Percentiles rank a stretch among this genome's conserved stretches.
Conservation (phyloP, 2,113 vertebrate species). For the Amia ocellicauda region DNA sequence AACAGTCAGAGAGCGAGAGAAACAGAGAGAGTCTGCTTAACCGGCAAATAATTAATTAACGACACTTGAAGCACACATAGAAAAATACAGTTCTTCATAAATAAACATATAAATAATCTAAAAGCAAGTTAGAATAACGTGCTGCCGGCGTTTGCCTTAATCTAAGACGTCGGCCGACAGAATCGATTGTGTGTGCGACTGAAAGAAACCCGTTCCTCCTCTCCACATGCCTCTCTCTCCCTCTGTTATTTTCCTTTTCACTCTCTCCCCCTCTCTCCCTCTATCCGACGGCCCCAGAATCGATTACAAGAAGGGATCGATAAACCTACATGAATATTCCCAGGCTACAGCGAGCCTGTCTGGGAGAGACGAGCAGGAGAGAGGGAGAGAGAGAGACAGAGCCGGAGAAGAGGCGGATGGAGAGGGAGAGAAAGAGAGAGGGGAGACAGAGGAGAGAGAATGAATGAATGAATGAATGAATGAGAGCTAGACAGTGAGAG, state of each 20-base stretch:
- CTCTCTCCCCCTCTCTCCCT: slow-evolving; percentile 41
- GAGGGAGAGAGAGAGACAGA: slow-evolving; percentile 65
- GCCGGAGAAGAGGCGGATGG: slow-evolving; percentile 58
- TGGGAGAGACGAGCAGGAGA: slow-evolving; percentile 73
- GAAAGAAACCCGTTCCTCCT: too few species aligned
- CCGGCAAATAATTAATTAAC: too few species aligned
- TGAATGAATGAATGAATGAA: slow-evolving; percentile 3
- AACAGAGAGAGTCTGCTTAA: too few species aligned
- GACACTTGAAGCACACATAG: too few species aligned
- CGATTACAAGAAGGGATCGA: slow-evolving; percentile 74
- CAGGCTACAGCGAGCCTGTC: slow-evolving; percentile 72
- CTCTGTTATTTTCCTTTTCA: neutral
- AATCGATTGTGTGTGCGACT: too few species aligned
- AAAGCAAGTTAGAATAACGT: too few species aligned
- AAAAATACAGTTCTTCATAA: too few species aligned
- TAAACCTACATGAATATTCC: slow-evolving; percentile 82
- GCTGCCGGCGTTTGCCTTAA: too few species aligned
- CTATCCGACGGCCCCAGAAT: slow-evolving; percentile 73
- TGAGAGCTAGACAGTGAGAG: neutral
- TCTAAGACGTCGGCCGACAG: too few species aligned
- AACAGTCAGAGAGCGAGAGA: too few species aligned
- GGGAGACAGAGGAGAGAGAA: slow-evolving; percentile 28
- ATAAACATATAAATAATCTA: too few species aligned
- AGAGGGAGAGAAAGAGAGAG: slow-evolving; percentile 33
- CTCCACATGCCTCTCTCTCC: neutral